Base-by-base conservation (phyloP, 1,140 invertebrate species). In the Scaptomyza hsui region DNA sequence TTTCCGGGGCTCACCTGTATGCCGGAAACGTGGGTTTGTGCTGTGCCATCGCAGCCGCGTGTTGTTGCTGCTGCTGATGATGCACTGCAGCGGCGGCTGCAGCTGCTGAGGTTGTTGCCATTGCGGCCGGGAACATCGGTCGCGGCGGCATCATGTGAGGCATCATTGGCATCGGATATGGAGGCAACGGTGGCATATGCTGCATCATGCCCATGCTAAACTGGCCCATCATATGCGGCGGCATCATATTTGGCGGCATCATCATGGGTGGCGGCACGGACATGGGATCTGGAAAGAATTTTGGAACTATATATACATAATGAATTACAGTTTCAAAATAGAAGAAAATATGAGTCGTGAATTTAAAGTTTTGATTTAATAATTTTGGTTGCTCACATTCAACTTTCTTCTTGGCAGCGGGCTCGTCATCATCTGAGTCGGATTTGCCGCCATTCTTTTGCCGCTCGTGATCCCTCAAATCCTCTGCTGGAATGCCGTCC, bases 401-500 rank as follows among this genome's bases (percentile, higher is more conserved):
- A 4, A 94, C 93, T 91, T 95, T 95, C 94, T 94, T 96, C 89
- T 96, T 96, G 29, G 94, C 93, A 1, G 94, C 93, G 1, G 95
- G 95, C 89, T 96, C 95, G 91, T 97, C 96, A 89, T 97, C 96
- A 52, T 95, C 95, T 81, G 95, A 95, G 53, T 96, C 96, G 6
- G 93, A 93, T 90, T 93, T 93, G 51, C 92, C 93, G 71, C 93
- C 93, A 91, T 93, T 93, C 92, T 96, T 96, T 90, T 97, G 95
- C 86, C 95, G 94, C 93, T 99, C 98, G 93, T 99, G 98, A 91
- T 98, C 97, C 91, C 96, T 96, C 39, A 98, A 91, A 94, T 99
- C 98, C 88, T 97, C 97, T 70, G 97, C 95, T 18, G 99, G 99
- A 89, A 99, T 99, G 72, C 99, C 99, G 94, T 99, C 98, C 99